Evolutionary conservation across 1,140 invertebrate genomes (phyloP).

Genomic region (Scaptomyza hsui): DNA sequence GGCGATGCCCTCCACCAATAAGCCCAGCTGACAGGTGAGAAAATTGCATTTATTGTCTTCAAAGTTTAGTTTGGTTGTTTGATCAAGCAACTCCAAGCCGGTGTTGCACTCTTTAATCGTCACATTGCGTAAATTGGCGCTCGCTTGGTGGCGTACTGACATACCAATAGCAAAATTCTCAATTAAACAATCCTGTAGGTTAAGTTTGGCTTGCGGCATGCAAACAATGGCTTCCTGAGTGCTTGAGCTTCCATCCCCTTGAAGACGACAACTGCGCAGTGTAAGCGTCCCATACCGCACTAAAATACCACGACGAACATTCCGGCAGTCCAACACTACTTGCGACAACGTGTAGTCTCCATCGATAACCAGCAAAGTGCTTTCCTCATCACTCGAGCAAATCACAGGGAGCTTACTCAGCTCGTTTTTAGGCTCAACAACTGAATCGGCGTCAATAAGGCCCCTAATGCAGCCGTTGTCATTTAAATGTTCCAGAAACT

Average conservation of each 20-base stretch:
- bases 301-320: slow-evolving; percentile 83
- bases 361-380: slow-evolving; percentile 83
- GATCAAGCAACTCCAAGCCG: slow-evolving; percentile 62
- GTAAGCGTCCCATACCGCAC: slow-evolving; percentile 77
- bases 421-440: slow-evolving; percentile 1
- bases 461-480: slow-evolving; percentile 63
- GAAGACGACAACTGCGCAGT: slow-evolving; percentile 80
- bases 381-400: slow-evolving; percentile 81
- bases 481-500: slow-evolving; percentile 75
- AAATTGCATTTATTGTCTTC: slow-evolving; percentile 56
- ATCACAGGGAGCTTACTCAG: slow-evolving; percentile 66
- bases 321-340: slow-evolving; percentile 83
- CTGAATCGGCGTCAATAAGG: slow-evolving; percentile 21
- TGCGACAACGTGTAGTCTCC: slow-evolving; percentile 82
- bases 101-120: slow-evolving; percentile 51
- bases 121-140: slow-evolving; percentile 44
- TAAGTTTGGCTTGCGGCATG: slow-evolving; percentile 65
- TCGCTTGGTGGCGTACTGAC: slow-evolving; percentile 49
- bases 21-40: slow-evolving; percentile 55
- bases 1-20: slow-evolving; percentile 46
- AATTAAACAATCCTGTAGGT: slow-evolving; percentile 79
- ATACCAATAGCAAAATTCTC: slow-evolving; percentile 80
- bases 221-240: slow-evolving; percentile 84
- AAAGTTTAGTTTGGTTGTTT: slow-evolving; percentile 33
- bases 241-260: slow-evolving; percentile 77